A percentile compares a stretch with the other conserved stretches of the same genome.
Conservation (phyloP, 2,113 vertebrate species). For the Riparia riparia region DNA sequence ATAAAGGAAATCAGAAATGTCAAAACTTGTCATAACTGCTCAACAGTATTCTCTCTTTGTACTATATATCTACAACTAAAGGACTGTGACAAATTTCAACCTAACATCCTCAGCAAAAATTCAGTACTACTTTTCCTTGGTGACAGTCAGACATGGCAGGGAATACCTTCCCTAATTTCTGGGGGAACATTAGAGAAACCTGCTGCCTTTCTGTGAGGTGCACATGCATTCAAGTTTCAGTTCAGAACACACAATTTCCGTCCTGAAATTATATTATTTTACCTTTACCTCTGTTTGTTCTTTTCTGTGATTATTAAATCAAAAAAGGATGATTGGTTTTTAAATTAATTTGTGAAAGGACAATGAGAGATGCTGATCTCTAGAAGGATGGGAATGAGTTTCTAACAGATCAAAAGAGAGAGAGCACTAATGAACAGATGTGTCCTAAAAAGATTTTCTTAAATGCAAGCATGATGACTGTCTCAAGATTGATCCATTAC, state of each 20-base stretch:
- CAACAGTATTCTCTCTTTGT: not conserved
- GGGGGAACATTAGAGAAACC: not conserved
- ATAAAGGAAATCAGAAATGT: not conserved
- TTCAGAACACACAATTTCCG: not conserved
- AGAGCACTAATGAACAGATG: not conserved
- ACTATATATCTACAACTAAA: not conserved
- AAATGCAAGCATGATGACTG: not conserved
- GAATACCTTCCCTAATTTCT: not conserved
- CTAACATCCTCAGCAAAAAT: not conserved
- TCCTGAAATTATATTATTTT: not conserved
- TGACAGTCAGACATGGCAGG: not conserved
- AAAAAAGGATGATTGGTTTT: not conserved
- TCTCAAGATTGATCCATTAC: not conserved
- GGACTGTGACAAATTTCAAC: not conserved
- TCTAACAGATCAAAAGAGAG: not conserved
- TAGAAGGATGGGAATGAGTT: not conserved
- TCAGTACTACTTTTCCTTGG: not conserved
- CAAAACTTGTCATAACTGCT: not conserved
- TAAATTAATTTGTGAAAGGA: conserved; percentile 20
- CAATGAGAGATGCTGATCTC: not conserved
- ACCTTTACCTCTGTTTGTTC: not conserved
- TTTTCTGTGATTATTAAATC: not conserved
- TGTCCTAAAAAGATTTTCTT: not conserved
- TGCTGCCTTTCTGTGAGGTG: not conserved
- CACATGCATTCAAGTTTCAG: not conserved